Conservation (phyloP, 2,113 vertebrate species). For the Tychaedon coryphoeus region DNA sequence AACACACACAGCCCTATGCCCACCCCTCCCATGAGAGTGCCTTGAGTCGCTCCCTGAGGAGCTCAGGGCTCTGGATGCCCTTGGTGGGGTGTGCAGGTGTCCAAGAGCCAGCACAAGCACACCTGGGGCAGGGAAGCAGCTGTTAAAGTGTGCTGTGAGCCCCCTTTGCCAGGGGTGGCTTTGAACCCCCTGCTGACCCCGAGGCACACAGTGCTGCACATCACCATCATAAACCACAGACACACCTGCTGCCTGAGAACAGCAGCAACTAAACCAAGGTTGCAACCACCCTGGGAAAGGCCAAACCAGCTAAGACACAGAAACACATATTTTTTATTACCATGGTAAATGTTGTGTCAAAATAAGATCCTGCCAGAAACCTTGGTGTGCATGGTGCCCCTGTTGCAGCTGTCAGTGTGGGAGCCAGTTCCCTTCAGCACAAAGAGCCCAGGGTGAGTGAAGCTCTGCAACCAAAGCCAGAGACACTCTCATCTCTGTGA, state of each 20-base stretch:
- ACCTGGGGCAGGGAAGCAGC: background rate
- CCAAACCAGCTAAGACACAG: background rate
- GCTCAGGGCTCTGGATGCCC: background rate
- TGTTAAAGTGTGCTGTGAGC: background rate
- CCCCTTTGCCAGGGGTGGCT: background rate
- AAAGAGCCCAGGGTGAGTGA: background rate
- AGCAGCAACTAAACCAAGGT: background rate
- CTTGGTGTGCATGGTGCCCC: background rate
- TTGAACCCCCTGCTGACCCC: background rate
- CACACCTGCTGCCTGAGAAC: background rate
- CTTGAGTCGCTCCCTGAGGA: accelerated
- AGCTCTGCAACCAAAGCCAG: background rate
- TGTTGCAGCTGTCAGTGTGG: background rate
- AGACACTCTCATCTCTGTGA: background rate
- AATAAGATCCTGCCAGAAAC: background rate
- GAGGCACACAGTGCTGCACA: accelerated
- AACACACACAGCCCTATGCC: accelerated
- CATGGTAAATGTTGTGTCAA: background rate
- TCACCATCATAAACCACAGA: background rate
- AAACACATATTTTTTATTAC: background rate
- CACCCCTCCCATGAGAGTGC: background rate
- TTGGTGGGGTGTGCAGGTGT: background rate
- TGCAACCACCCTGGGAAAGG: background rate
- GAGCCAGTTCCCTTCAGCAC: background rate
- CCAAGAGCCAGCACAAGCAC: accelerated